Conservation (phyloP, 2,888 invertebrate species). For the Drosophila mercatorum region DNA sequence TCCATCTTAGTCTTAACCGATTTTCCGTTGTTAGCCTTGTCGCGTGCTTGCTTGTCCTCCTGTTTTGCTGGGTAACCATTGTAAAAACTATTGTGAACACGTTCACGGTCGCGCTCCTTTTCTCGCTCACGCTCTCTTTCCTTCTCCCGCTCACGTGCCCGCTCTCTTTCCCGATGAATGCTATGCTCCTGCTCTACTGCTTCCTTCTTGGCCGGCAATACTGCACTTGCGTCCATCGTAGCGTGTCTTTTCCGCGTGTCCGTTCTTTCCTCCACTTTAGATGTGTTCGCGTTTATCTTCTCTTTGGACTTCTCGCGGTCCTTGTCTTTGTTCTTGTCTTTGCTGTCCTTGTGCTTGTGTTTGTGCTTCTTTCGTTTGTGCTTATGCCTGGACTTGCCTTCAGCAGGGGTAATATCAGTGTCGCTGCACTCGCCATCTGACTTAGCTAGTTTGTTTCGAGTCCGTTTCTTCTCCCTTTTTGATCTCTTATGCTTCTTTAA, state of each 20-base stretch:
- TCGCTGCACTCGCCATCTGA: conserved; percentile 68
- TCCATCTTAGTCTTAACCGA: conserved; percentile 23
- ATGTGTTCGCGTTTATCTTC: conserved; percentile 4
- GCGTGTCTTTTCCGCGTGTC: conserved; percentile 35
- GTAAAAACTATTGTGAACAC: conserved; percentile 69
- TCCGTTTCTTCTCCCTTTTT: conserved; percentile 82
- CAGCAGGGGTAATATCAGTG: conserved; percentile 27
- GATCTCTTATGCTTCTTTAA: conserved; percentile 82
- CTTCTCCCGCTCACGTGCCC: conserved; percentile 3
- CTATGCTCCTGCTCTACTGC: conserved; percentile 12
- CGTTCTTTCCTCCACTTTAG: conserved; percentile 38
- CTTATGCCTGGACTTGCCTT: conserved; percentile 75
- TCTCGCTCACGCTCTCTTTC: conserved; percentile 34
- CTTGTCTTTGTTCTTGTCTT: conserved; percentile 59
- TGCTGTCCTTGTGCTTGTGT: conserved; percentile 64
- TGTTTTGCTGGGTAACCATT: conserved; percentile 51
- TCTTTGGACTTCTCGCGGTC: conserved; percentile 69
- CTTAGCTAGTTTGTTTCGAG: conserved; percentile 38
- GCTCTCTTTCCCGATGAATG: conserved; percentile 28
- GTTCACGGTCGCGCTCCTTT: conserved; percentile 30
- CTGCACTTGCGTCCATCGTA: background rate
- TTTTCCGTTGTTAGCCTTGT: conserved; percentile 25
- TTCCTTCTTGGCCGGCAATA: conserved; percentile 25
- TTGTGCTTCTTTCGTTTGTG: conserved; percentile 73
- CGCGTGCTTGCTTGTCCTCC: conserved; percentile 39